Conservation (phyloP, 2,797 vertebrate species). For the Eulemur coronatus region DNA sequence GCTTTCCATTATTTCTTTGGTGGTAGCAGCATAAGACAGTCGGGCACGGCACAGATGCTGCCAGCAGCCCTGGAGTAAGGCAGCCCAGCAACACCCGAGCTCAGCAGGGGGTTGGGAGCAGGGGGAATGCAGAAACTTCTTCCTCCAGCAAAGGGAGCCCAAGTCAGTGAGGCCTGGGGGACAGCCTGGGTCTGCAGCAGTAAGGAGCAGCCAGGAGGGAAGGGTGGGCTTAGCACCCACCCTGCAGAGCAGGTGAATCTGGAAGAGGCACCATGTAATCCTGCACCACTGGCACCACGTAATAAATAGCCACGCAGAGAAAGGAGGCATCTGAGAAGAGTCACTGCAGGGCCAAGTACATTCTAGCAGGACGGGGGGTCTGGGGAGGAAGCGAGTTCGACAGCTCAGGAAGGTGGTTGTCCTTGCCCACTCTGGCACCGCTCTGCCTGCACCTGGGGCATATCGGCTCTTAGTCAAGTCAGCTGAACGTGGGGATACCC, state of each 20-base stretch:
- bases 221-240: neutral
- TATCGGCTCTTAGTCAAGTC: fast-evolving
- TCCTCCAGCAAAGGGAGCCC: neutral
- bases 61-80: too few relatives aligned
- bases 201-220: neutral
- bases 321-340: neutral
- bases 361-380: neutral
- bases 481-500: too few relatives aligned
- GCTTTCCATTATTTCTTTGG: neutral
- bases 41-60: neutral
- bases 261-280: neutral
- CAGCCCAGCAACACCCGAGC: neutral
- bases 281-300: fast-evolving
- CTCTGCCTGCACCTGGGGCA: neutral
- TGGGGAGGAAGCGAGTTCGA: neutral
- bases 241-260: neutral
- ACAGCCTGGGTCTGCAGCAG: neutral
- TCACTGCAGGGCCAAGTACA: neutral
- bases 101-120: fast-evolving
- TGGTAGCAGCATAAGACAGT: fast-evolving
- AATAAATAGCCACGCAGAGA: neutral
- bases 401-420: neutral
- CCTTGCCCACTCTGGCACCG: fast-evolving
- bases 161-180: neutral
- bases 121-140: neutral